These are phyloP conservation scores for Archaeoteleia sp. DNA, from an alignment of 2,888 invertebrate genomes.

Conservation along the genomic window DNA sequence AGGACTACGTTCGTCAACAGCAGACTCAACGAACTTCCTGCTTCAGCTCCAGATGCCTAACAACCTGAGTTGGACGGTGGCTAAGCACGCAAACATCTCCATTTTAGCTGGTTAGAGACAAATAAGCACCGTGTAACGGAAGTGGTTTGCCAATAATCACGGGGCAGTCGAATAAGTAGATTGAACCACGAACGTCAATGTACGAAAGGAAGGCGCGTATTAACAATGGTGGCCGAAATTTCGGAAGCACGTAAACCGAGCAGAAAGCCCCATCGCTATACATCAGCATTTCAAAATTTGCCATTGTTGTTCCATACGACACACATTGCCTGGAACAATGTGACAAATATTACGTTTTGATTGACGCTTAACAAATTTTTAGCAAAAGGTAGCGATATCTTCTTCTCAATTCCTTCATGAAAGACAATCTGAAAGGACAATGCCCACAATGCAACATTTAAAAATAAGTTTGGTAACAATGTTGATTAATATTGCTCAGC, in stretches of 20 bases:
- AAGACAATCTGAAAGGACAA: no score
- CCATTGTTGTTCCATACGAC: no score
- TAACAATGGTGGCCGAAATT: background rate
- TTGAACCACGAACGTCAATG: slow-evolving; percentile 12
- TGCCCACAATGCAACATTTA: no score
- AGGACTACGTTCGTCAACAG: slow-evolving; percentile 46
- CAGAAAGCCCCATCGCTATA: no score
- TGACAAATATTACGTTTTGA: no score
- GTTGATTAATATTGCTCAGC: no score
- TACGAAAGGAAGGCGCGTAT: background rate
- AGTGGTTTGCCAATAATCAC: slow-evolving; percentile 25
- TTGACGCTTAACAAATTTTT: no score
- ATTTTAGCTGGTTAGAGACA: slow-evolving; percentile 22
- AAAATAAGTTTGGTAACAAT: no score
- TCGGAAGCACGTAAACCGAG: slow-evolving; percentile 1
- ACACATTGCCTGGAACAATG: no score
- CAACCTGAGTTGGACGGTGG: slow-evolving; percentile 38
- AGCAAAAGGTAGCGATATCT: no score
- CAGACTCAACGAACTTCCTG: slow-evolving; percentile 46
- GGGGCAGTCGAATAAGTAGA: slow-evolving; percentile 18
- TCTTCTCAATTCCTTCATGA: no score
- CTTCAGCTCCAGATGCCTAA: slow-evolving; percentile 44
- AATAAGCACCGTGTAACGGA: slow-evolving; percentile 23
- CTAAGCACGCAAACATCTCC: slow-evolving; percentile 32
- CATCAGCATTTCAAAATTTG: no score